Conservation (phyloP, 2,113 vertebrate genomes). For the Oplegnathus fasciatus region DNA sequence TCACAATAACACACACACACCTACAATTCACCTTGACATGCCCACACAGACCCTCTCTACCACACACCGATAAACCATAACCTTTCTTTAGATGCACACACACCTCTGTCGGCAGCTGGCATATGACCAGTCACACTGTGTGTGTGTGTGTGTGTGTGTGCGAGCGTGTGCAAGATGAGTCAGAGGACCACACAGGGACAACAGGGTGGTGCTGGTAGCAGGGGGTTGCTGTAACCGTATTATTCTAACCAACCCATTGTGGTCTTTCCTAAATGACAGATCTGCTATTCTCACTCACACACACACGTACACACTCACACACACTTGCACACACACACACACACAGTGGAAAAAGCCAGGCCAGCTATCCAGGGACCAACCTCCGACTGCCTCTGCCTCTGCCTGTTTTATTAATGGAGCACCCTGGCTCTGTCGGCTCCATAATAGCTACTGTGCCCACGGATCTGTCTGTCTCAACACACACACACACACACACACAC, state of each 20-base stretch:
- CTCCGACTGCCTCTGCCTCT: constrained; percentile 67
- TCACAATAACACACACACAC: constrained; percentile 19
- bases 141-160: constrained; percentile 9
- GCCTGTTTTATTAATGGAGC: constrained; percentile 82
- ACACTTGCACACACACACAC: constrained; percentile 35
- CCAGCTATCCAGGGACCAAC: constrained; percentile 69
- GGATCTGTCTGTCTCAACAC: constrained; percentile 57
- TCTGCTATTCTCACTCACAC: constrained; percentile 40
- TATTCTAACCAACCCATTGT: constrained; percentile 72
- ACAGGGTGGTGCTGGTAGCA: constrained; percentile 59
- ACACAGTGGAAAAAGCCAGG: constrained; percentile 63
- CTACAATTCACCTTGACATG: constrained; percentile 42
- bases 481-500: constrained; percentile 37
- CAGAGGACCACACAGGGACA: constrained; percentile 77
- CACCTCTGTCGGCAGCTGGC: constrained; percentile 35
- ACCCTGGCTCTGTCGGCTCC: constrained; percentile 55
- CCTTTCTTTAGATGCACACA: constrained; percentile 49
- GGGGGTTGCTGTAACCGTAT: constrained; percentile 68
- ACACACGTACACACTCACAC: constrained; percentile 42
- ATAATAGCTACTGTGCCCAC: constrained; percentile 72
- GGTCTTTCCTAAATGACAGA: constrained; percentile 73
- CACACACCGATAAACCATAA: constrained; percentile 47
- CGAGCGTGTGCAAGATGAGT: constrained; percentile 48
- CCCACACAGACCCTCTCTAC: constrained; percentile 28
- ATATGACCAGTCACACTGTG: constrained; percentile 28